Evolutionary conservation across 2,113 vertebrate species (phyloP).

Genomic region (Mus musculus): DNA sequence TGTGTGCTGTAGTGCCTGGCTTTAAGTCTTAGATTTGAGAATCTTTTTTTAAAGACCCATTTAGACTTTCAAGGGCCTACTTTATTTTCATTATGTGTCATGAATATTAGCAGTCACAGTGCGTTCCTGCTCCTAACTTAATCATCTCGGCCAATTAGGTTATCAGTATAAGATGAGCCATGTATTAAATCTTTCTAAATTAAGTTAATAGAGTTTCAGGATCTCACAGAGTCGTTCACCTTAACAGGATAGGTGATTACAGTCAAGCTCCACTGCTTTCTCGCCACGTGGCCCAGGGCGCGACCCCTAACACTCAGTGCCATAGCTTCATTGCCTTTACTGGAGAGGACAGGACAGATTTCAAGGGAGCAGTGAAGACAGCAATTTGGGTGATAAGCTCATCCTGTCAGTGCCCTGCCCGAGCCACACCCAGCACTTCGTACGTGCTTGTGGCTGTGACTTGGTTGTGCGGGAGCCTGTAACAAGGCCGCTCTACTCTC

Average conservation of each 20-base stretch:
- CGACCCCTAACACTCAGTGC: background rate
- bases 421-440: background rate
- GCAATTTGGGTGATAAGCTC: background rate
- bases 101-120: slow-evolving; percentile 27
- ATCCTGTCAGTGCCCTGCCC: background rate
- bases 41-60: slow-evolving; percentile 21
- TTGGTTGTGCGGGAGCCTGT: background rate
- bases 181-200: slow-evolving; percentile 36
- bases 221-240: background rate
- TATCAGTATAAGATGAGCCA: background rate
- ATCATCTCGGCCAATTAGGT: slow-evolving; percentile 16
- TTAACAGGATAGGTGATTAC: background rate
- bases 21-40: background rate
- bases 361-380: background rate
- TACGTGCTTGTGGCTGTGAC: background rate
- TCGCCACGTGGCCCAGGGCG: background rate
- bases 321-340: background rate
- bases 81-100: slow-evolving; percentile 33
- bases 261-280: background rate
- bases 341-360: background rate
- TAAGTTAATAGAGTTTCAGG: background rate
- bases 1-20: background rate
- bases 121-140: slow-evolving; percentile 29
- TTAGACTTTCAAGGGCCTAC: slow-evolving; percentile 40
- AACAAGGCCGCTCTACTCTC: background rate